These are phyloP conservation scores for Perognathus longimembris DNA, from an alignment of 2,113 vertebrate genomes.

Conservation along the genomic window DNA sequence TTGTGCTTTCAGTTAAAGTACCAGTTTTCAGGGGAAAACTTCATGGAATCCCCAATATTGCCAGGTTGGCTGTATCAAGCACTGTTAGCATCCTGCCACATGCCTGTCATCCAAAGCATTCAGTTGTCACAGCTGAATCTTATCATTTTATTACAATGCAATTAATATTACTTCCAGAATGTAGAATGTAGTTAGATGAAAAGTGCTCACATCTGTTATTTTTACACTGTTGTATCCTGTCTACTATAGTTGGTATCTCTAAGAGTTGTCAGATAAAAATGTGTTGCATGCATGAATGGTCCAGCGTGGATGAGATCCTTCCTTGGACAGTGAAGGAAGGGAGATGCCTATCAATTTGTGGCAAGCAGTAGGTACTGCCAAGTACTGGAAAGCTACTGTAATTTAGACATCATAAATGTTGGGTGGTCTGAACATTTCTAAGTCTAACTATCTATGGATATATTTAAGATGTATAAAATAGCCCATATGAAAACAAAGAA, in stretches of 20 bases:
- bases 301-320: neutral
- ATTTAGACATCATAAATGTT: neutral
- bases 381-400: neutral
- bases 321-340: neutral
- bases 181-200: neutral
- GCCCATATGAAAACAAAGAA: neutral
- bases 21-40: neutral
- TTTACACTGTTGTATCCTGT: neutral
- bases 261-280: neutral
- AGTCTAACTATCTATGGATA: neutral
- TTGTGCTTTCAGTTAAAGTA: neutral
- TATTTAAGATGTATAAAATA: neutral
- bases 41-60: neutral
- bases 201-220: conserved; percentile 14
- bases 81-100: neutral
- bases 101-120: neutral
- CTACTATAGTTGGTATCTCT: neutral
- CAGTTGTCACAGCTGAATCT: conserved; percentile 29
- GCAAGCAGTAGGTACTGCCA: neutral
- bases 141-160: conserved; percentile 27
- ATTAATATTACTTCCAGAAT: conserved; percentile 40
- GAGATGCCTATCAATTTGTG: neutral
- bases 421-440: neutral
- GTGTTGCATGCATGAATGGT: neutral
- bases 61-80: neutral